A percentile compares a stretch with the other conserved stretches of the same genome.
Conservation (phyloP, 2,888 invertebrate species). For the Dryobota labecula region DNA sequence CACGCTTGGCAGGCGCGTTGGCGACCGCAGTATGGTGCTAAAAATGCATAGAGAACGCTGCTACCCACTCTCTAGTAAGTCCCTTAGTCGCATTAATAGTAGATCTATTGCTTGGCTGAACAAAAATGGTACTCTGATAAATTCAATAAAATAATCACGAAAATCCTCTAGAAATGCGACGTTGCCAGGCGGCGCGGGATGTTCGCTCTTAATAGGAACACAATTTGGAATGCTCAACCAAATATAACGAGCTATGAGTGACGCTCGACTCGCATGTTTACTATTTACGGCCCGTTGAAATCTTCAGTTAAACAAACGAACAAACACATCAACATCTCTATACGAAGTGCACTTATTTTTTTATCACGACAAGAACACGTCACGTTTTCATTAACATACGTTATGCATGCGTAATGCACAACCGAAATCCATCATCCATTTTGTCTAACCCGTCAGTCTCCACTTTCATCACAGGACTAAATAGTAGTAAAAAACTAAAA, state of each 20-base stretch:
- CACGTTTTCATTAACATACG: constrained; percentile 40
- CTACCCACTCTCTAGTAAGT: too few species aligned
- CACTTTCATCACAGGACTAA: constrained; percentile 64
- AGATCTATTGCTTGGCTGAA: too few species aligned
- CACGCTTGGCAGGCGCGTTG: too few species aligned
- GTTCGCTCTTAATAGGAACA: too few species aligned
- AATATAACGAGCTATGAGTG: constrained; percentile 15
- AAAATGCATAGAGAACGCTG: too few species aligned
- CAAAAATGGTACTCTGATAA: too few species aligned
- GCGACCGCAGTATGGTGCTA: too few species aligned
- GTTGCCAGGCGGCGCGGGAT: too few species aligned
- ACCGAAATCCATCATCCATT: constrained; percentile 60
- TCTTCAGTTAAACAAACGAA: constrained; percentile 29
- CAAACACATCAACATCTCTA: constrained; percentile 45
- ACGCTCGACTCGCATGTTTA: constrained; percentile 3
- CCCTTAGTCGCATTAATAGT: too few species aligned
- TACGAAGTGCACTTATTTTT: constrained; percentile 47
- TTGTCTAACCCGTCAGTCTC: constrained; percentile 61
- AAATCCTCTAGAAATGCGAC: too few species aligned
- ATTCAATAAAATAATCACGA: too few species aligned
- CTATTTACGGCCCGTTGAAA: constrained; percentile 37
- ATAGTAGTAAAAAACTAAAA: constrained; percentile 75
- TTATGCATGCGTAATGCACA: constrained; percentile 53
- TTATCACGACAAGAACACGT: constrained; percentile 38
- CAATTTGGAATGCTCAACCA: constrained; percentile 14